Conservation (phyloP, 2,797 vertebrate genomes). For the Chelon auratus region DNA sequence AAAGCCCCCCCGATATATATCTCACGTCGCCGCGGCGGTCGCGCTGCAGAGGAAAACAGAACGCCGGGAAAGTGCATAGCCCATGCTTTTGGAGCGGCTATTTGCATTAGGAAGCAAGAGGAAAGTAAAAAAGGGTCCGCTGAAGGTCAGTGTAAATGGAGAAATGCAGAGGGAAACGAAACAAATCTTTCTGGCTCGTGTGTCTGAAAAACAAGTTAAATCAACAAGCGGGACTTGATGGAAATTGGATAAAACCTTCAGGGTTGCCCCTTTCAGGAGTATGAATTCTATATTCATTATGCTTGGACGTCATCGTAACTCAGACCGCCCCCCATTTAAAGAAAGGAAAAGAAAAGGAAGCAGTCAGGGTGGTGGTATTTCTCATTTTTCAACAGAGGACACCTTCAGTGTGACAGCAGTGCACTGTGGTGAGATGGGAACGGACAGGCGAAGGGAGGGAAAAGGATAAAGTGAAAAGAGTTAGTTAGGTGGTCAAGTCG, state of each 20-base stretch:
- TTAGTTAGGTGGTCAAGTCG: slow-evolving; percentile 74
- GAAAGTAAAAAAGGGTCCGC: slow-evolving; percentile 30
- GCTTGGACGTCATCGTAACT: slow-evolving; percentile 36
- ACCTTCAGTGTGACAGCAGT: slow-evolving; percentile 44
- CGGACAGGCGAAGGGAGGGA: slow-evolving; percentile 51
- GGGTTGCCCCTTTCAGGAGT: slow-evolving; percentile 42
- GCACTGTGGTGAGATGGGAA: slow-evolving; percentile 53
- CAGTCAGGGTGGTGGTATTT: slow-evolving; percentile 33
- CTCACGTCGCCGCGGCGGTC: slow-evolving; percentile 34
- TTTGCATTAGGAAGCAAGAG: slow-evolving; percentile 47
- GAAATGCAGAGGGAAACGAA: slow-evolving; percentile 23
- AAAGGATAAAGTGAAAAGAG: slow-evolving; percentile 66
- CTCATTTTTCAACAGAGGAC: slow-evolving; percentile 43
- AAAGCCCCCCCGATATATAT: slow-evolving; percentile 56
- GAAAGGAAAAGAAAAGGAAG: slow-evolving; percentile 1
- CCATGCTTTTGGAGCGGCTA: slow-evolving; percentile 25
- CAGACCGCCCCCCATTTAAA: neutral
- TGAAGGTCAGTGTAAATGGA: slow-evolving; percentile 69
- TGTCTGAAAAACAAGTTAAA: slow-evolving; percentile 63
- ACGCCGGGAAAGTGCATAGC: slow-evolving; percentile 7
- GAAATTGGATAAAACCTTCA: slow-evolving; percentile 68
- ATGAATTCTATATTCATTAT: slow-evolving; percentile 68
- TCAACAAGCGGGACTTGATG: slow-evolving; percentile 58
- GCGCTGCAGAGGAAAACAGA: slow-evolving; percentile 13
- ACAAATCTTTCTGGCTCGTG: slow-evolving; percentile 46